Evolutionary conservation across 2,797 vertebrate species (phyloP).

Genomic region (Pangasius larnaudii): DNA sequence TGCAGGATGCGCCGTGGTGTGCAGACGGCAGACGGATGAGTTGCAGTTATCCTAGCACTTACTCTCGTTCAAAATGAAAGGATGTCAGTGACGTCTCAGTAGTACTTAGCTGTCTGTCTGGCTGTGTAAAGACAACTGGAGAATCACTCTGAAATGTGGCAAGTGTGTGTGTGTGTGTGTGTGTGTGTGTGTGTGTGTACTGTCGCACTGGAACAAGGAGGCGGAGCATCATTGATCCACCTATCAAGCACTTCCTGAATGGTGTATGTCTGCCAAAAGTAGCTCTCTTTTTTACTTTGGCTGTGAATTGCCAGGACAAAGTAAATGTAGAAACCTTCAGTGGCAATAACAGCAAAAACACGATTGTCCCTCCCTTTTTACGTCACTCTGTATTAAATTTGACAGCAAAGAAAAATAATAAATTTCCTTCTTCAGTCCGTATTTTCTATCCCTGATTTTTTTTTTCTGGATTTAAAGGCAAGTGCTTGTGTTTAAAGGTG

Average conservation of each 20-base stretch:
- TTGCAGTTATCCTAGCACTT: constrained; percentile 34
- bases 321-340: neutral
- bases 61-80: constrained; percentile 40
- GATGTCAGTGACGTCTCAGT: constrained; percentile 42
- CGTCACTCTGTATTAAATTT: too few species aligned
- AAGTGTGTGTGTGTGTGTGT: neutral
- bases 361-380: too few species aligned
- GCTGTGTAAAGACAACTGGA: constrained; percentile 44
- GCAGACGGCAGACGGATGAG: constrained; percentile 33
- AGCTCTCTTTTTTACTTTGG: neutral
- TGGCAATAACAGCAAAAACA: neutral
- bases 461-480: too few species aligned
- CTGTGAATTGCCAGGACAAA: neutral
- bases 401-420: too few species aligned
- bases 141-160: constrained; percentile 25
- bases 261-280: neutral
- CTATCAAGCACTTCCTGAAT: neutral
- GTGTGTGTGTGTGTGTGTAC: neutral
- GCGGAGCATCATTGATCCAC: constrained; percentile 24
- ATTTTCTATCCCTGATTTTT: too few species aligned
- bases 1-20: constrained; percentile 27
- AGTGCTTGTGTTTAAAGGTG: too few species aligned
- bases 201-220: constrained; percentile 6
- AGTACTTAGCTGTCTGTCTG: constrained; percentile 50
- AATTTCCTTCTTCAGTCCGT: too few species aligned